Conservation (phyloP, 2,113 vertebrate species). For the Microtus oregoni region DNA sequence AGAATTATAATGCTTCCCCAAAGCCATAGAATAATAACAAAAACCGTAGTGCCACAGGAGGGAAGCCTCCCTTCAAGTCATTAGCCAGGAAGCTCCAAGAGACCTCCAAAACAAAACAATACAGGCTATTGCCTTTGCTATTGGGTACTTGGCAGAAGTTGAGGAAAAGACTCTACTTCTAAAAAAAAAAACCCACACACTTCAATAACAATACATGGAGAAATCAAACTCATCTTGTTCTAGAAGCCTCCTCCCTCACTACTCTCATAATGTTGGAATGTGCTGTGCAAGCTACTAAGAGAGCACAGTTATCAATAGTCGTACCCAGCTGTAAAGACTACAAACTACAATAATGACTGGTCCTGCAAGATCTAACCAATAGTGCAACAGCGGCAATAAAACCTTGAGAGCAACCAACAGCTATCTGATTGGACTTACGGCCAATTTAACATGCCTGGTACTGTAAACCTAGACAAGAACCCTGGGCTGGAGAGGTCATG, state of each 20-base stretch:
- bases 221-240: not conserved
- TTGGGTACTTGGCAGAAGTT: not conserved
- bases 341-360: not conserved
- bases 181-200: not conserved
- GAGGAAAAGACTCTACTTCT: not conserved
- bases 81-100: not conserved
- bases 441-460: not conserved
- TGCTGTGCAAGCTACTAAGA: not conserved
- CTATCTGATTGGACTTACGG: not conserved
- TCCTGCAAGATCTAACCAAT: not conserved
- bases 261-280: not conserved
- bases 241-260: not conserved
- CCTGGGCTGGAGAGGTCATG: not conserved
- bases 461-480: not conserved
- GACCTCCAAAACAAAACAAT: not conserved
- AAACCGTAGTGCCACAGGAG: not conserved
- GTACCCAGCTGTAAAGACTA: not conserved
- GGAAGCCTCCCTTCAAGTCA: not conserved
- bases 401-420: not conserved
- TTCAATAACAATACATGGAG: not conserved
- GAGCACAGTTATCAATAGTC: not conserved
- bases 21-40: not conserved
- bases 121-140: not conserved
- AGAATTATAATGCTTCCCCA: not conserved
- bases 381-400: not conserved